Conservation (phyloP, 2,113 vertebrate genomes). For the Clupea harengus region DNA sequence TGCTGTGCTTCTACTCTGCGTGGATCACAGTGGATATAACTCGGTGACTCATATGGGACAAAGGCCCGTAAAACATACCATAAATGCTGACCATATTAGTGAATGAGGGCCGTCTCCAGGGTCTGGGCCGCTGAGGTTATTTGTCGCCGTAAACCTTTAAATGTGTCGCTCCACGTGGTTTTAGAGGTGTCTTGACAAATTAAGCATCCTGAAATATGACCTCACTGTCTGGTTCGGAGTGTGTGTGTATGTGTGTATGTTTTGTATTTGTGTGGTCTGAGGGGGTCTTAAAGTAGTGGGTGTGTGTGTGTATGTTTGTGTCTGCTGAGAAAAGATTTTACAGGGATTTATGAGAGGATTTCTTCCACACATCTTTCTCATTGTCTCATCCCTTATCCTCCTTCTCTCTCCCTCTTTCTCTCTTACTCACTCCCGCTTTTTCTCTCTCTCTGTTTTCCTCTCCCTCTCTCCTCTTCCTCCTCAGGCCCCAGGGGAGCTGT, state of each 20-base stretch:
- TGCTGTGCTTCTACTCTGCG: background rate
- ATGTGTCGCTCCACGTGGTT: background rate
- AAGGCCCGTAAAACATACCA: background rate
- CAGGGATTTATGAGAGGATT: background rate
- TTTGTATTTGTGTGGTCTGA: background rate
- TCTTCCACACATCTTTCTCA: constrained; percentile 8
- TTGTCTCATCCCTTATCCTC: background rate
- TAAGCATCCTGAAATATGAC: constrained; percentile 1
- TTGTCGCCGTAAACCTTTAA: background rate
- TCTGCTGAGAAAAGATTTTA: background rate
- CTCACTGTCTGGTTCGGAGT: background rate
- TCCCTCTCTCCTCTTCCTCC: constrained; percentile 13
- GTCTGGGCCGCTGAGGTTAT: background rate
- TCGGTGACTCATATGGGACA: background rate
- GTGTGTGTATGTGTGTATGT: background rate
- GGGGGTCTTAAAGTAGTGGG: background rate
- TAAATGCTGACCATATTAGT: background rate
- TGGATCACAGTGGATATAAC: background rate
- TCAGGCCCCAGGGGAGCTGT: constrained; percentile 37
- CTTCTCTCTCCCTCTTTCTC: background rate
- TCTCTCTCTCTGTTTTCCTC: background rate
- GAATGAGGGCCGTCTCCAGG: background rate
- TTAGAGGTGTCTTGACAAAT: background rate
- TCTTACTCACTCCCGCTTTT: background rate
- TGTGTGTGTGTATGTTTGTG: background rate